These are phyloP conservation scores for Elaphurus davidianus DNA, from an alignment of 2,113 vertebrate genomes.

Conservation along the genomic window DNA sequence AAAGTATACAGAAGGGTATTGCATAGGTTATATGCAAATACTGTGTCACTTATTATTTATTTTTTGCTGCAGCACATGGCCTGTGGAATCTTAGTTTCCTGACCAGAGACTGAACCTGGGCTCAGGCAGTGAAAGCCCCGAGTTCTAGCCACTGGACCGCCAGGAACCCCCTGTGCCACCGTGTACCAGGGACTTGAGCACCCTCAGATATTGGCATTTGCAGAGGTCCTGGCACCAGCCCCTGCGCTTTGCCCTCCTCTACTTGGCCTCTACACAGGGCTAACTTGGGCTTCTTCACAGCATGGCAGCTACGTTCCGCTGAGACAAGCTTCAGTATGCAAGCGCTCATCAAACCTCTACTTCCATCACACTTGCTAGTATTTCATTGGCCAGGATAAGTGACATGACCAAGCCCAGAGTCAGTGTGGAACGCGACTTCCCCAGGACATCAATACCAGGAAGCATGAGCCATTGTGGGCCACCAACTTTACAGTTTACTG, in stretches of 20 bases:
- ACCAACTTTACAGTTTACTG: neutral
- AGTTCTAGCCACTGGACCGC: neutral
- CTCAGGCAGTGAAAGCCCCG: neutral
- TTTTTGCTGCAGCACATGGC: neutral
- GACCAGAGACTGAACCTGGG: neutral
- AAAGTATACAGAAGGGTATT: neutral
- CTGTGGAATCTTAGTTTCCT: neutral
- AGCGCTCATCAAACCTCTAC: neutral
- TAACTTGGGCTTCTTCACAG: neutral
- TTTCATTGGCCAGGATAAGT: neutral
- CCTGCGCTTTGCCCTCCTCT: neutral
- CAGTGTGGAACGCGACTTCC: neutral
- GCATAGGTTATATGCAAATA: no score
- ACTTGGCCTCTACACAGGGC: neutral
- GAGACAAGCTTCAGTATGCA: neutral
- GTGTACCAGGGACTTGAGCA: neutral
- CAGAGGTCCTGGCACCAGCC: neutral
- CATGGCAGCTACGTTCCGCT: fast-evolving
- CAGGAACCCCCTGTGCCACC: neutral
- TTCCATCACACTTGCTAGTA: neutral
- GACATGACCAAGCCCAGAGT: neutral
- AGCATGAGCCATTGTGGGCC: neutral
- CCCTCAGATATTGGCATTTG: neutral
- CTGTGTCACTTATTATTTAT: neutral
- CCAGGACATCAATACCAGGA: neutral